phyloP scores from a whole-genome alignment of 2,797 vertebrate genomes.

The Squalus acanthias region DNA sequence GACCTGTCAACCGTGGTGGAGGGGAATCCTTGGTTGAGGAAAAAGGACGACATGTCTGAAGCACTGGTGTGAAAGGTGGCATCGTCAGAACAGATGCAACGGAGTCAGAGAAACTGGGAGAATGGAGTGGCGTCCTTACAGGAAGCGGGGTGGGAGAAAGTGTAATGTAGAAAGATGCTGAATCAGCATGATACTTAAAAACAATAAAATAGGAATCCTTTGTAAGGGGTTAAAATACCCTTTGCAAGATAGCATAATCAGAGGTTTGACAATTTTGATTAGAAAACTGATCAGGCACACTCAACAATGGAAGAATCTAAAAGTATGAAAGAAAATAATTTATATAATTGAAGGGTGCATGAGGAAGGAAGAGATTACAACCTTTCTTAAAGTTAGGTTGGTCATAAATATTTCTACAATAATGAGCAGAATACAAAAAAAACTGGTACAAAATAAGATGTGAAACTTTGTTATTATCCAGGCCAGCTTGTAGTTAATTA shows the following conservation, averaged over 20 bases:
- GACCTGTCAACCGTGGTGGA: too few species aligned
- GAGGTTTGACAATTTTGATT: not conserved
- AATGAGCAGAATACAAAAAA: not conserved
- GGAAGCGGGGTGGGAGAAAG: not conserved
- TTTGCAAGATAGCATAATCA: not conserved
- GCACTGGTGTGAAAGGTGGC: too few species aligned
- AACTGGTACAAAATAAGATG: not conserved
- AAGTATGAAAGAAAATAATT: not conserved
- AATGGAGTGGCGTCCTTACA: not conserved
- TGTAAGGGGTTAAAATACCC: not conserved
- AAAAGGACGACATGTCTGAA: too few species aligned
- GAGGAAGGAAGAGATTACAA: not conserved
- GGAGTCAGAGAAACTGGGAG: too few species aligned
- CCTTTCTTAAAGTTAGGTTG: not conserved
- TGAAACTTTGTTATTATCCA: not conserved
- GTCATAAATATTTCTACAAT: slow-evolving; percentile 21
- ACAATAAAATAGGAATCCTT: not conserved
- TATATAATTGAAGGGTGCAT: not conserved
- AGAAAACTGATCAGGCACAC: not conserved
- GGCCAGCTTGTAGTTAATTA: slow-evolving; percentile 13
- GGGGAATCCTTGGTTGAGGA: too few species aligned
- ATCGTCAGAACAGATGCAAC: too few species aligned
- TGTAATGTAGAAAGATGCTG: not conserved
- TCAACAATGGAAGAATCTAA: not conserved
- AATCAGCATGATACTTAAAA: not conserved